These are phyloP conservation scores for Andrena flavipes DNA, from an alignment of 2,888 invertebrate species.

Conservation along the genomic window DNA sequence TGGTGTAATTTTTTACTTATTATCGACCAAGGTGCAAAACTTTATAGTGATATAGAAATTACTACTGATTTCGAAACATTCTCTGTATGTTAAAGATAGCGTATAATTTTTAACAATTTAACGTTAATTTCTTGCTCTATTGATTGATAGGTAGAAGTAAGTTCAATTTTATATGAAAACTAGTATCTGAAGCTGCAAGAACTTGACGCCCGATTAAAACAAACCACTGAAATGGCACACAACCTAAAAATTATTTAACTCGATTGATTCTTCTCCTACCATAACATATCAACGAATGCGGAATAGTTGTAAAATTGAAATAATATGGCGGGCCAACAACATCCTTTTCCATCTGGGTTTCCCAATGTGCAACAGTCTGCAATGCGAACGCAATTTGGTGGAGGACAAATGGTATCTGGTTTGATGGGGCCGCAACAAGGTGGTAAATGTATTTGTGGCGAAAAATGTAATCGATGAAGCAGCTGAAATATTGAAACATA, in stretches of 20 bases:
- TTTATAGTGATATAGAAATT: neutral
- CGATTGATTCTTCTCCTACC: neutral
- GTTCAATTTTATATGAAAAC: neutral
- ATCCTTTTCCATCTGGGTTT: constrained; percentile 90
- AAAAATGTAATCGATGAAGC: neutral
- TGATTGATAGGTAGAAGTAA: neutral
- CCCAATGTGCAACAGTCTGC: constrained; percentile 87
- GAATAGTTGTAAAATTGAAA: constrained; percentile 10
- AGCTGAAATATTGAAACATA: neutral
- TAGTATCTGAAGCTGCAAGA: neutral
- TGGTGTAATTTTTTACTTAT: constrained; percentile 19
- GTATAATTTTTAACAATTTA: neutral
- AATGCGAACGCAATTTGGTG: constrained; percentile 89
- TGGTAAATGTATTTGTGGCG: constrained; percentile 57
- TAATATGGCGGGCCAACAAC: constrained; percentile 90
- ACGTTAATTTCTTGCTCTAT: neutral
- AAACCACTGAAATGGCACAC: constrained; percentile 10
- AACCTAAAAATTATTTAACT: constrained; percentile 47
- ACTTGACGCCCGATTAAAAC: neutral
- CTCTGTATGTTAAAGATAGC: neutral
- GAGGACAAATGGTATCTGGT: constrained; percentile 88
- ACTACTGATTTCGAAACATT: neutral
- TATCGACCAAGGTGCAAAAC: constrained; percentile 7
- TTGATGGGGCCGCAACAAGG: constrained; percentile 87
- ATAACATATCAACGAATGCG: neutral